Percentiles rank a stretch among this genome's conserved stretches.
Conservation (phyloP, 2,797 vertebrate genomes). For the Pangasius macronema region DNA sequence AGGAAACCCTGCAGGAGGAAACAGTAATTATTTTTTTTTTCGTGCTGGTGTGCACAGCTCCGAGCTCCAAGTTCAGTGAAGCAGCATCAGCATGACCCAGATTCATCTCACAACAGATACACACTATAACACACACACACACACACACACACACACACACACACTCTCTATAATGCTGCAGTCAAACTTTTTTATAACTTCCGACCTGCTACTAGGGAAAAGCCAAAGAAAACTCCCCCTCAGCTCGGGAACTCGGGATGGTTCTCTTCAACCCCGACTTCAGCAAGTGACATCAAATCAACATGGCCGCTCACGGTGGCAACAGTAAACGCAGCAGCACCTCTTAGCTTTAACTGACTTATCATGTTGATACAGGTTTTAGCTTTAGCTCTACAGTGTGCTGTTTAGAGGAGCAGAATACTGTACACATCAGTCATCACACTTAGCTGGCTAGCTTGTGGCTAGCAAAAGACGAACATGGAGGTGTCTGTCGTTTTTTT, state of each 20-base stretch:
- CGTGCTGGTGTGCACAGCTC: slow-evolving; percentile 2
- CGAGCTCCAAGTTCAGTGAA: slow-evolving; percentile 33
- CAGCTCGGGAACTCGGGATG: not conserved
- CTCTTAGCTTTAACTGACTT: not conserved
- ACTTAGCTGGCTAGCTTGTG: not conserved
- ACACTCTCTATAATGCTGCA: slow-evolving; percentile 19
- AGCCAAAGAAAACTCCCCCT: not conserved
- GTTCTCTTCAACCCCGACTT: not conserved
- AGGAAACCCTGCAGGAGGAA: slow-evolving; percentile 1
- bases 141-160: slow-evolving; percentile 15
- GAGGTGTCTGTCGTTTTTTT: not conserved
- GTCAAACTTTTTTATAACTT: not conserved
- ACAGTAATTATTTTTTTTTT: not conserved
- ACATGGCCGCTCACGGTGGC: not conserved
- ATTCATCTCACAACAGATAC: slow-evolving; percentile 52
- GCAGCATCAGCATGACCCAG: slow-evolving; percentile 55
- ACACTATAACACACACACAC: slow-evolving; percentile 2
- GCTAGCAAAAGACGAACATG: not conserved
- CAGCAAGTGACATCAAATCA: not conserved
- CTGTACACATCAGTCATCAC: not conserved
- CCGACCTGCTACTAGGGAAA: not conserved
- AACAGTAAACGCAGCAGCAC: not conserved
- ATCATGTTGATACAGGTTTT: not conserved
- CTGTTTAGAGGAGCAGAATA: not conserved
- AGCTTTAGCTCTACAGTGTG: not conserved